These are phyloP conservation scores for Orthosia gracilis DNA, from an alignment of 2,888 invertebrate genomes.

Conservation along the genomic window DNA sequence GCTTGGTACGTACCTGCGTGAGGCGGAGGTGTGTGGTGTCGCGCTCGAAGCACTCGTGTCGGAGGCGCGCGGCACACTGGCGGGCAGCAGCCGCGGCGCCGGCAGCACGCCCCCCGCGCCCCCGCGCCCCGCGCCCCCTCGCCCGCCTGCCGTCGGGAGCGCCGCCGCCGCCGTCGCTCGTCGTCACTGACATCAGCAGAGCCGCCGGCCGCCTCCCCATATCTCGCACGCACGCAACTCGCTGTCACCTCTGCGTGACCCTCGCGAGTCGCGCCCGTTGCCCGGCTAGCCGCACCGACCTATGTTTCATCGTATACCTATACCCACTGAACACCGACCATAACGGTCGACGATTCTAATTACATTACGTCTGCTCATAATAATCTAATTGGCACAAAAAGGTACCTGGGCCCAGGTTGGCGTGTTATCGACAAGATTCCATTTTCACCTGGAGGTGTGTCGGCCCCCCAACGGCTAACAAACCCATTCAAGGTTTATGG, in stretches of 20 bases:
- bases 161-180: slow-evolving; percentile 77
- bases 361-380: slow-evolving; percentile 49
- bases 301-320: slow-evolving; percentile 53
- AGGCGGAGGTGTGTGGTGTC: slow-evolving; percentile 76
- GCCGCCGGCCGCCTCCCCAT: slow-evolving; percentile 80
- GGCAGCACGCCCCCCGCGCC: slow-evolving; percentile 82
- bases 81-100: slow-evolving; percentile 82
- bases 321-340: slow-evolving; percentile 52
- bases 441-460: slow-evolving; percentile 45
- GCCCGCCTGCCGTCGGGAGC: slow-evolving; percentile 77
- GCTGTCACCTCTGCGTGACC: slow-evolving; percentile 86
- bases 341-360: slow-evolving; percentile 55
- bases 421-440: slow-evolving; percentile 17
- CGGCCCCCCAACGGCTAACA: slow-evolving; percentile 6
- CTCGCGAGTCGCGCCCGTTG: slow-evolving; percentile 70
- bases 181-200: slow-evolving; percentile 82
- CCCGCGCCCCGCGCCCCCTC: slow-evolving; percentile 83
- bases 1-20: slow-evolving; percentile 86
- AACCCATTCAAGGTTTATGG: slow-evolving; percentile 3
- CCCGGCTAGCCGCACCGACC: slow-evolving; percentile 69
- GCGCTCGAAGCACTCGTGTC: slow-evolving; percentile 85
- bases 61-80: slow-evolving; percentile 90
- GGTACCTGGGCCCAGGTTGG: slow-evolving; percentile 15
- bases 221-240: slow-evolving; percentile 80
- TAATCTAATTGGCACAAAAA: slow-evolving; percentile 36